Base-by-base conservation (phyloP, 2,113 vertebrate species). In the Gobio gobio region DNA sequence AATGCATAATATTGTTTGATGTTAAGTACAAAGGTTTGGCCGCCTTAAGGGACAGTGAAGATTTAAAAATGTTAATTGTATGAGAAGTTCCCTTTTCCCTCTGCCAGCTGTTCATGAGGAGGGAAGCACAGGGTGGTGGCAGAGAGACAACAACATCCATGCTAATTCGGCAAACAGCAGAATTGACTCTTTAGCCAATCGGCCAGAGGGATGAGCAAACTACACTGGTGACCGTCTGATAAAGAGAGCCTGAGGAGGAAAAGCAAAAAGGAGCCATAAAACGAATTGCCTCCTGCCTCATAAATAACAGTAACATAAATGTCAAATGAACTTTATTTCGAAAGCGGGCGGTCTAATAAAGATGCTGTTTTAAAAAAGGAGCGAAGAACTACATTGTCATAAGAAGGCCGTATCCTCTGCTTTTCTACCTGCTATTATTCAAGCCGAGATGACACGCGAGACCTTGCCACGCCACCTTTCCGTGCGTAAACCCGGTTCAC, bases 251-350 rank as follows among this genome's bases (percentile, higher is more conserved):
- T 0, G 87, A 90, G 84, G 86, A 91, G 79, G 92, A 84, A 84
- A 54, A 82, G 86, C 85, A 89, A 90, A 88, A 47, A 90, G 87
- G 92, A 85, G 89, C 90, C 89, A 92, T 92, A 93, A 95, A 96
- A 92, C 43, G 36, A 94, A 94, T 85, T 92, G 88, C 89, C 91
- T 91, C 85, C 85, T 91, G 76, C 80, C 90, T 95, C 93, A 91
- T 95, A 95, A 96, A 95, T 93, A 95, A 95, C 86, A 93, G 87
- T 94, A 96, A 94, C 89, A 94, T 94, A 96, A 96, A 95, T 87
- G 66, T 93, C 92, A 90, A 84, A 92, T 90, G 91, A 95, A 94
- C 92, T 95, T 96, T 94, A 94, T 95, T 94, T 94, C 94, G 92
- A 88, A 88, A 89, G 86, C 92, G 89, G 89, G 89, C 89, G 91